A percentile compares a stretch with the other conserved stretches of the same genome.
These are phyloP conservation scores for Ganaspis brasiliensis DNA, from an alignment of 2,888 invertebrate species.

Conservation along the genomic window DNA sequence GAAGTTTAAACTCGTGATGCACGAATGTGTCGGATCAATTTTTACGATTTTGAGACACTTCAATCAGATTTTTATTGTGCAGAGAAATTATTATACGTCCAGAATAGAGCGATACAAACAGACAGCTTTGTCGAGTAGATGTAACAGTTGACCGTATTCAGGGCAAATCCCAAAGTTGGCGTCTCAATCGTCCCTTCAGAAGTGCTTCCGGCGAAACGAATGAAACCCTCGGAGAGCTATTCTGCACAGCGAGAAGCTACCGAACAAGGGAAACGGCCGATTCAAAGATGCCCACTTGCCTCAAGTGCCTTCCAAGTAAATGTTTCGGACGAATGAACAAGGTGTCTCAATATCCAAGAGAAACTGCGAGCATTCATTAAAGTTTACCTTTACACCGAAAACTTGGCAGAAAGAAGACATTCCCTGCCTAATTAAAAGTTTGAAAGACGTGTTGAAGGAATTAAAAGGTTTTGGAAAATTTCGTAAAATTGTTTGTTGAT, in stretches of 20 bases:
- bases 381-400: not conserved
- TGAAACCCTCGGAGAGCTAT: conserved; percentile 52
- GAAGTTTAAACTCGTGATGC: too few species aligned
- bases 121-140: conserved; percentile 16
- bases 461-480: too few species aligned
- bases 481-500: too few species aligned
- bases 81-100: too few species aligned
- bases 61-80: too few species aligned
- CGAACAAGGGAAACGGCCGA: conserved; percentile 39
- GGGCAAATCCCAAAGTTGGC: conserved; percentile 39
- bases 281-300: conserved; percentile 56
- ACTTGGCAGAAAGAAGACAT: conserved; percentile 31
- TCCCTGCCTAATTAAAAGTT: too few species aligned
- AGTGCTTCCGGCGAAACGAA: conserved; percentile 57
- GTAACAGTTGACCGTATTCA: conserved; percentile 34
- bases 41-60: too few species aligned
- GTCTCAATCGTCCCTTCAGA: conserved; percentile 52
- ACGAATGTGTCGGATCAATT: too few species aligned
- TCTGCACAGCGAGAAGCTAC: conserved; percentile 41
- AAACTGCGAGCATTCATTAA: not conserved
- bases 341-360: conserved; percentile 16
- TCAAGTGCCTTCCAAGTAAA: conserved; percentile 54
- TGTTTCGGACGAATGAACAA: conserved; percentile 11
- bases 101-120: conserved; percentile 16
- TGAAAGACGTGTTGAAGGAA: too few species aligned